These are phyloP conservation scores for Lateolabrax maculatus DNA, from an alignment of 2,797 vertebrate genomes.

Conservation along the genomic window DNA sequence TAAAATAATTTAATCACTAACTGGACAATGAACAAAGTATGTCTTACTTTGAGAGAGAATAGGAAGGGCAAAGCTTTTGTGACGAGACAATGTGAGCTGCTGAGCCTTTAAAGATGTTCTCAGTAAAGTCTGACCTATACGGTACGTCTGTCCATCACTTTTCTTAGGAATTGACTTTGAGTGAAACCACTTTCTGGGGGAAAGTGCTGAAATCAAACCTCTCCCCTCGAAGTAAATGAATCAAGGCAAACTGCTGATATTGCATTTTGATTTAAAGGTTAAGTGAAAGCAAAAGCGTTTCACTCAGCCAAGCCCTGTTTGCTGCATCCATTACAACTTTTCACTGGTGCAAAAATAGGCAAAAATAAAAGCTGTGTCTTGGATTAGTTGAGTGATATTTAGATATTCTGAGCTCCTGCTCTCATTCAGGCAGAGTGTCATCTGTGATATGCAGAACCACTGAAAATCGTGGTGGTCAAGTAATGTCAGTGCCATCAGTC, in stretches of 20 bases:
- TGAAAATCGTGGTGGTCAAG: background rate
- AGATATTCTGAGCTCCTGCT: constrained; percentile 15
- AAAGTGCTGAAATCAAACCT: constrained; percentile 19
- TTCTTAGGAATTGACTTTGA: background rate
- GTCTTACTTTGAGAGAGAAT: background rate
- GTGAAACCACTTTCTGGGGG: constrained; percentile 7
- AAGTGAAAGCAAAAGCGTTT: constrained; percentile 38
- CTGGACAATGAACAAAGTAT: background rate
- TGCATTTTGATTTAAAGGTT: constrained; percentile 59
- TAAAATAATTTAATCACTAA: constrained; percentile 15
- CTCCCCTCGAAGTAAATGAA: constrained; percentile 8
- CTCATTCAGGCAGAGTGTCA: constrained; percentile 24
- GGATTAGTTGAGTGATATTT: background rate
- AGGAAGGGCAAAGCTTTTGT: background rate
- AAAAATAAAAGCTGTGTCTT: constrained; percentile 1
- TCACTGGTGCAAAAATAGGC: background rate
- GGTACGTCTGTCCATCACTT: background rate
- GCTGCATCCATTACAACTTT: constrained; percentile 26
- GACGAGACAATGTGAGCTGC: background rate
- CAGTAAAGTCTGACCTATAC: background rate
- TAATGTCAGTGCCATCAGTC: constrained; percentile 7
- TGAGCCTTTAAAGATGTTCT: background rate
- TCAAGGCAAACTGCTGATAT: constrained; percentile 41
- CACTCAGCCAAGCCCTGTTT: constrained; percentile 32
- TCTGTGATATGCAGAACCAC: background rate